Conservation (phyloP, 2,113 vertebrate species). For the Paedocypris sp. region DNA sequence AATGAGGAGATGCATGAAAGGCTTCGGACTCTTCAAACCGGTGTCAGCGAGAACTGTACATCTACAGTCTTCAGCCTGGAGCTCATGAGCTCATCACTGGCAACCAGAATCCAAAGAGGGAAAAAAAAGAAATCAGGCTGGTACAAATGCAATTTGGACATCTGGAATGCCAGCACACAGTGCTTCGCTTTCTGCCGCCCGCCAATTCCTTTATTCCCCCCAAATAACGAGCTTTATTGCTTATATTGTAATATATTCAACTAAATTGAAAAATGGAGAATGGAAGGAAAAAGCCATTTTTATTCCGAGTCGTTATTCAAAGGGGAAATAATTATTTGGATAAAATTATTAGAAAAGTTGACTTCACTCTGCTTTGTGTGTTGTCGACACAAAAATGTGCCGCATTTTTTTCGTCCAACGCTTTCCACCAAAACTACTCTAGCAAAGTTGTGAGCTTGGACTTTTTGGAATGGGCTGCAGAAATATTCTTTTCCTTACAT, state of each 20-base stretch:
- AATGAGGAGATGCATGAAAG: constrained; percentile 78
- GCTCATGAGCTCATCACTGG: constrained; percentile 89
- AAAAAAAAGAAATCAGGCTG: constrained; percentile 73
- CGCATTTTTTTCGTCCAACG: too few species aligned
- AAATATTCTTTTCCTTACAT: too few species aligned
- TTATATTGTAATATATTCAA: constrained; percentile 57
- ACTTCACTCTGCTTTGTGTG: constrained; percentile 55
- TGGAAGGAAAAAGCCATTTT: constrained; percentile 80
- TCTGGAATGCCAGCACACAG: constrained; percentile 83
- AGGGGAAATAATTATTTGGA: too few species aligned
- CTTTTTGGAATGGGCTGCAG: too few species aligned
- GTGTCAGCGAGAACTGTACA: constrained; percentile 73
- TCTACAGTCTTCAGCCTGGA: constrained; percentile 75
- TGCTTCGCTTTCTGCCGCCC: constrained; percentile 68
- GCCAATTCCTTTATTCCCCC: constrained; percentile 68
- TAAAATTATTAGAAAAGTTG: constrained; percentile 62
- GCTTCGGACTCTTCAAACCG: constrained; percentile 70
- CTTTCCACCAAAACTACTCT: too few species aligned
- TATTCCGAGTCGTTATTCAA: too few species aligned
- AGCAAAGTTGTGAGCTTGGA: too few species aligned
- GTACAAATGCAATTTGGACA: constrained; percentile 81
- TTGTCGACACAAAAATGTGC: too few species aligned
- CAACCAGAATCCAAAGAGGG: constrained; percentile 66
- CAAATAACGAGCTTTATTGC: constrained; percentile 66
- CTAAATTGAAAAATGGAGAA: constrained; percentile 75